Conservation (phyloP, 2,113 vertebrate genomes). For the Pseudorectes ferrugineus region DNA sequence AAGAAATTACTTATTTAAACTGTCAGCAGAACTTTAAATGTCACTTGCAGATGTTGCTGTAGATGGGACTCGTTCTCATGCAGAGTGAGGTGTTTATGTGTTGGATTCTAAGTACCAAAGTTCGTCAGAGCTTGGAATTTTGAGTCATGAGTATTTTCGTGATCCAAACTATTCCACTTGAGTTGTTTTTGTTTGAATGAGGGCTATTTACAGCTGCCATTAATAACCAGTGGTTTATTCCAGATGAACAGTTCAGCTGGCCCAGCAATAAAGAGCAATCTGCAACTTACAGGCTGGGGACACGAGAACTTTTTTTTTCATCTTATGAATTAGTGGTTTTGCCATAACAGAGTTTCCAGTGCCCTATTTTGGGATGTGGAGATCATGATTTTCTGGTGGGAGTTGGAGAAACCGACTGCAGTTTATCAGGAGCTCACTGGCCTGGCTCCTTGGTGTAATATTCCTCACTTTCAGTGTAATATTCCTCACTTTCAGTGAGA, state of each 20-base stretch:
- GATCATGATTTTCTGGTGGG: constrained; percentile 35
- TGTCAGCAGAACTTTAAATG: neutral
- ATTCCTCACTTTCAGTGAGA: neutral
- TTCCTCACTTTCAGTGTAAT: neutral
- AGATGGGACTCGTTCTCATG: neutral
- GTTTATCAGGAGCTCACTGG: neutral
- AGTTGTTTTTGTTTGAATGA: neutral
- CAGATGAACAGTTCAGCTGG: neutral
- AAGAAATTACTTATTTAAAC: neutral
- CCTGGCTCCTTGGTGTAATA: neutral
- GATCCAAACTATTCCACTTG: neutral
- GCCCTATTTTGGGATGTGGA: constrained; percentile 26
- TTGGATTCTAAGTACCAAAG: neutral
- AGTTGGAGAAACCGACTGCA: neutral
- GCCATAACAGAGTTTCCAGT: neutral
- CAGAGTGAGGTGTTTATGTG: neutral
- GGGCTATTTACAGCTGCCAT: neutral
- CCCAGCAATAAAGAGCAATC: neutral
- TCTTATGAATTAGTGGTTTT: constrained; percentile 26
- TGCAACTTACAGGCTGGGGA: neutral
- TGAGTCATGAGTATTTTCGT: neutral
- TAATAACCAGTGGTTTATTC: neutral
- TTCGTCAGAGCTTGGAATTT: neutral
- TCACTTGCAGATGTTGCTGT: neutral
- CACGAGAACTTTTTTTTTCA: neutral